phyloP scores from a whole-genome alignment of 2,888 invertebrate species.

The Hirudinaria manillensis region DNA sequence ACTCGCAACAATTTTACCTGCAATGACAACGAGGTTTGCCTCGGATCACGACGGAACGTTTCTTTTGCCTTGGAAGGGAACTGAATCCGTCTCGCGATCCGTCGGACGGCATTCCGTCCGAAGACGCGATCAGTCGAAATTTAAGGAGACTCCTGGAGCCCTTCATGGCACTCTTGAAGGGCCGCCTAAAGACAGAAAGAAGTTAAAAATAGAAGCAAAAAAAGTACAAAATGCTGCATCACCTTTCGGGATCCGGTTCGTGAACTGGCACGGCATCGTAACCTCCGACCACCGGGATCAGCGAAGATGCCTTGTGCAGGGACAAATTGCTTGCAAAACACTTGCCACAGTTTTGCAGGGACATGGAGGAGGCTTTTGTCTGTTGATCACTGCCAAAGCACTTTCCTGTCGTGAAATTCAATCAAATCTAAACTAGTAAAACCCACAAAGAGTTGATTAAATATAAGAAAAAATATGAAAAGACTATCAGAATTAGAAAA shows the following conservation, averaged over 20 bases:
- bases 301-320: conserved; percentile 14
- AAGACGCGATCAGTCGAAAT: neutral
- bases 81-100: neutral
- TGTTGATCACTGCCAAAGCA: too few species aligned
- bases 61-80: neutral
- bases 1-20: too few species aligned
- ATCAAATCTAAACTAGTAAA: too few species aligned
- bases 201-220: neutral
- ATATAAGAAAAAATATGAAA: too few species aligned
- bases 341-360: neutral
- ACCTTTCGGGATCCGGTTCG: conserved; percentile 18
- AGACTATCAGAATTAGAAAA: too few species aligned
- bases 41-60: too few species aligned
- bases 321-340: neutral
- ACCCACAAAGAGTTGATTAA: too few species aligned
- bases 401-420: too few species aligned
- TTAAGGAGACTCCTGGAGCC: conserved; percentile 20
- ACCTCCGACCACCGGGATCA: conserved; percentile 22
- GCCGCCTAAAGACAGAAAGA: neutral
- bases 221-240: neutral
- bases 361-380: neutral
- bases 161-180: conserved; percentile 26
- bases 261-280: conserved; percentile 28
- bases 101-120: neutral
- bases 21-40: too few species aligned